A percentile compares a stretch with the other conserved stretches of the same genome.
These are phyloP conservation scores for Ladona fulva DNA, from an alignment of 1,140 invertebrate genomes.

Conservation along the genomic window DNA sequence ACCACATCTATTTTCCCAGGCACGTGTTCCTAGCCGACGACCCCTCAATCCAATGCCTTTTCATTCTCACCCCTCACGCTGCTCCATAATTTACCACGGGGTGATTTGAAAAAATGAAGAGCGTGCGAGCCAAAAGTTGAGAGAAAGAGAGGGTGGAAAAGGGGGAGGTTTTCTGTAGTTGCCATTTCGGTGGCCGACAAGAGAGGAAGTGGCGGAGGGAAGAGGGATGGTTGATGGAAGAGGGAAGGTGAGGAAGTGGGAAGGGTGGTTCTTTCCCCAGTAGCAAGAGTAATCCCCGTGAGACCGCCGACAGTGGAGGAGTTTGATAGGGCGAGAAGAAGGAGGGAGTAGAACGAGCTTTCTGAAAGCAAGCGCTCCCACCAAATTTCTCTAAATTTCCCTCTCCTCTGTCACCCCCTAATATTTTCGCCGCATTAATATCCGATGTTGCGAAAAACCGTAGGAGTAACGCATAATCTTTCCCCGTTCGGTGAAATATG, in stretches of 20 bases:
- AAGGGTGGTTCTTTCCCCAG: background rate
- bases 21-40: too few species aligned
- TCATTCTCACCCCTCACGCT: background rate
- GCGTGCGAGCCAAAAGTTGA: background rate
- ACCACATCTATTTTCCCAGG: too few species aligned
- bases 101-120: background rate
- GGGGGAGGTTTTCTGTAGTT: too few species aligned
- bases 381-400: too few species aligned
- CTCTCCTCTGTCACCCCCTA: too few species aligned
- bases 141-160: too few species aligned
- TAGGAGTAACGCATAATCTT: too few species aligned
- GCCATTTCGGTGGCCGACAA: too few species aligned
- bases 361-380: too few species aligned
- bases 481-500: too few species aligned
- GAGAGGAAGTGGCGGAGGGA: background rate
- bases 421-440: too few species aligned
- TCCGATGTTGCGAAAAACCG: too few species aligned
- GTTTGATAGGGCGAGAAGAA: background rate
- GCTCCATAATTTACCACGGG: constrained; percentile 2
- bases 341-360: background rate
- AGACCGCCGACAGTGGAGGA: background rate
- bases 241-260: background rate
- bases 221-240: background rate
- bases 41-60: background rate
- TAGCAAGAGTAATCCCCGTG: background rate